Percentiles rank a stretch among this genome's conserved stretches.
These are phyloP conservation scores for Herpailurus yagouaroundi DNA, from an alignment of 2,113 vertebrate genomes.

Conservation along the genomic window DNA sequence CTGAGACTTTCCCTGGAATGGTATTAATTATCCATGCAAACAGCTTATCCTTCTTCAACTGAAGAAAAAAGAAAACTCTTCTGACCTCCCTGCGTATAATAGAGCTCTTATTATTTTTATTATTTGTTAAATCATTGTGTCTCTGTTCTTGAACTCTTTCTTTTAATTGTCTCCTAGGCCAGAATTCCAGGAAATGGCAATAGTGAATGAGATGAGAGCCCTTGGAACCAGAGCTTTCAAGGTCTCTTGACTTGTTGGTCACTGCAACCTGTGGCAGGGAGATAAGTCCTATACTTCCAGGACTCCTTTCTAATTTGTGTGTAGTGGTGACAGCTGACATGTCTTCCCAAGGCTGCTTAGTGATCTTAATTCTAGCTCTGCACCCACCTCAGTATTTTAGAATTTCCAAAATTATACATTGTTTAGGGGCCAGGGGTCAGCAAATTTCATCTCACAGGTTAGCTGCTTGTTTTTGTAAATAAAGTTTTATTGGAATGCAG, in stretches of 20 bases:
- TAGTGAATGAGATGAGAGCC: not conserved
- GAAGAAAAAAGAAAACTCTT: conserved; percentile 35
- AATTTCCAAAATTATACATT: not conserved
- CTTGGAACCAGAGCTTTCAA: conserved; percentile 20
- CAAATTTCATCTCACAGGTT: not conserved
- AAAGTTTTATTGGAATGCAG: conserved; percentile 22
- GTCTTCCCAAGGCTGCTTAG: not conserved
- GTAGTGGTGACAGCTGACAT: not conserved
- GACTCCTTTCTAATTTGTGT: not conserved
- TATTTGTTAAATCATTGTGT: not conserved
- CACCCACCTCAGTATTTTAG: not conserved
- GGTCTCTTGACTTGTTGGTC: not conserved
- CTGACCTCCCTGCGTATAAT: not conserved
- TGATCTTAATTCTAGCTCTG: not conserved
- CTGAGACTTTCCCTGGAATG: not conserved
- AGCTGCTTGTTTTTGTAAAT: conserved; percentile 42
- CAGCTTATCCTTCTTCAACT: not conserved
- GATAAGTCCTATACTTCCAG: not conserved
- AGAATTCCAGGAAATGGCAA: conserved; percentile 43
- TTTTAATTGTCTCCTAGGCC: not conserved
- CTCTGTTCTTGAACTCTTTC: not conserved
- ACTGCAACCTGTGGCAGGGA: not conserved
- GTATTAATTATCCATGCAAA: conserved; percentile 9
- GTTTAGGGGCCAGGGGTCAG: not conserved
- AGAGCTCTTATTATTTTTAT: not conserved